Conservation (phyloP, 1,140 invertebrate species). For the Atta texana region DNA sequence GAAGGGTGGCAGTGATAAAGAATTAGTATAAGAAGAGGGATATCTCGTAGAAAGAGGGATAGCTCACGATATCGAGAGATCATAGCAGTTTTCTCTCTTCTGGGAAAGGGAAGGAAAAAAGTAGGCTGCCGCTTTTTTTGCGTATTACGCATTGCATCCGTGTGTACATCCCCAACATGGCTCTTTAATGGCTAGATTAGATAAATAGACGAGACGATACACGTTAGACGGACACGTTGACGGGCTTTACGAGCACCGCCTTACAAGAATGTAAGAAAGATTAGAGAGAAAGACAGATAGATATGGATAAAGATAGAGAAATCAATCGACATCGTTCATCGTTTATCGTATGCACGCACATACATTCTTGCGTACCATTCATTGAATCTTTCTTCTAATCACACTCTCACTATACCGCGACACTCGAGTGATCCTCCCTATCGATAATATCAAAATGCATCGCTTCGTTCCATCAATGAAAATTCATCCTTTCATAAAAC, state of each 20-base stretch:
- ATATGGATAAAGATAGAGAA: slow-evolving; percentile 70
- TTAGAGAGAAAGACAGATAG: slow-evolving; percentile 64
- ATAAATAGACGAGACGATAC: slow-evolving; percentile 83
- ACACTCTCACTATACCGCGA: slow-evolving; percentile 72
- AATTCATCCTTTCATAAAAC: background rate
- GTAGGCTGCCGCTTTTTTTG: slow-evolving; percentile 19
- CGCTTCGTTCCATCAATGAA: background rate
- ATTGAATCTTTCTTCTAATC: slow-evolving; percentile 54
- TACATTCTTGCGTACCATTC: slow-evolving; percentile 46
- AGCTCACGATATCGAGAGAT: background rate
- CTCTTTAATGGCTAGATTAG: slow-evolving; percentile 73
- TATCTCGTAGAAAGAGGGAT: background rate
- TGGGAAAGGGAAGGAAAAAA: slow-evolving; percentile 15
- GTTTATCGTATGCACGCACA: slow-evolving; percentile 39
- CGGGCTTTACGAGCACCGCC: slow-evolving; percentile 75
- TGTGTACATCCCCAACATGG: slow-evolving; percentile 45
- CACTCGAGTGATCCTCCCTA: slow-evolving; percentile 62
- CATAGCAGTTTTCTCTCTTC: background rate
- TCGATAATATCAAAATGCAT: background rate
- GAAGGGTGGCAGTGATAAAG: slow-evolving; percentile 20
- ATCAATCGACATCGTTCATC: slow-evolving; percentile 52
- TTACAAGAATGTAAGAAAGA: slow-evolving; percentile 71
- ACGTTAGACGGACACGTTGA: slow-evolving; percentile 79
- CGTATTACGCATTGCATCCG: slow-evolving; percentile 33
- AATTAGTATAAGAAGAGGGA: background rate